A percentile compares a stretch with the other conserved stretches of the same genome.
Conservation (phyloP, 2,113 vertebrate genomes). For the Python bivittatus region DNA sequence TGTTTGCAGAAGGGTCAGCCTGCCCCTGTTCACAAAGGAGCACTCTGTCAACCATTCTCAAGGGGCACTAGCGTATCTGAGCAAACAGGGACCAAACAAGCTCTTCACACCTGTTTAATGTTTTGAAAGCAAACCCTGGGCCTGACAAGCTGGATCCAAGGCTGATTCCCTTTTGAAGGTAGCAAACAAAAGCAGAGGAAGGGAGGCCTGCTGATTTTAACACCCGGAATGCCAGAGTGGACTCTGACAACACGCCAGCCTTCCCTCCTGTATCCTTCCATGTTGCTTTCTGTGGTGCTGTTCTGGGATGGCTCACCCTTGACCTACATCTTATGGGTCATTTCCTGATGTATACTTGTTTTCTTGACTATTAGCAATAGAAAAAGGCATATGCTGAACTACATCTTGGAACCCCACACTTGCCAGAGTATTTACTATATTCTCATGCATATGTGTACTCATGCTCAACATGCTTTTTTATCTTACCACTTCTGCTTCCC, state of each 20-base stretch:
- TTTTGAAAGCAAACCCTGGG: neutral
- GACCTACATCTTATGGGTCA: neutral
- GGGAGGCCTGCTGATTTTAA: neutral
- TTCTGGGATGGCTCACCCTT: neutral
- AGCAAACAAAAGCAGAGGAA: slow-evolving; percentile 2
- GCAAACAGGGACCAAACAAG: slow-evolving; percentile 32
- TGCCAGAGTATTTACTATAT: neutral
- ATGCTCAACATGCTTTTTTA: neutral
- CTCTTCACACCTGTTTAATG: slow-evolving; percentile 45
- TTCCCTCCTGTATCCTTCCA: neutral
- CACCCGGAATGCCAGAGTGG: neutral
- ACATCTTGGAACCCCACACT: neutral
- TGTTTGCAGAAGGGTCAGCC: slow-evolving; percentile 36
- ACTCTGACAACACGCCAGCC: neutral
- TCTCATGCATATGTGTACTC: neutral
- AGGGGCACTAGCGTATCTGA: slow-evolving; percentile 16
- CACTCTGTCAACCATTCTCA: slow-evolving; percentile 34
- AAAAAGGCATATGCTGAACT: neutral
- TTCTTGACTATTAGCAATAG: neutral
- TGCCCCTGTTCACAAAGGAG: neutral
- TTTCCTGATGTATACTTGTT: neutral
- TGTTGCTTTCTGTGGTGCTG: neutral
- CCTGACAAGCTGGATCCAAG: fast-evolving
- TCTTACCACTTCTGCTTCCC: neutral
- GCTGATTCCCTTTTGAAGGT: neutral